A percentile compares a stretch with the other conserved stretches of the same genome.
Evolutionary conservation across 2,113 vertebrate species (phyloP).

Genomic region (Raja brachyura): DNA sequence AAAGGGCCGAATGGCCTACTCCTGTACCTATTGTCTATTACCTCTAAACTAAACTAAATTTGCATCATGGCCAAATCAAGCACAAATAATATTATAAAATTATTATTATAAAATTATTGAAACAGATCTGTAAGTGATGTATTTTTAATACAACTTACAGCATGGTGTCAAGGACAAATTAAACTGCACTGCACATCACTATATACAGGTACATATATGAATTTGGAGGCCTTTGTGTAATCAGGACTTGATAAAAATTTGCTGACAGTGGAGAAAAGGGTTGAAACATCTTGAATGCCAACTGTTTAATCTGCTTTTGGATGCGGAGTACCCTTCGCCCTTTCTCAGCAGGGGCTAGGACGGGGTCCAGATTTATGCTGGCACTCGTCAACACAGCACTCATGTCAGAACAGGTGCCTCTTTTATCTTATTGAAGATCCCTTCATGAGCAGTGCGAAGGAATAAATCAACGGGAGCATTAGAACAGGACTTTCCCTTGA

Average conservation of each 20-base stretch:
- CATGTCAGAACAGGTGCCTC: neutral
- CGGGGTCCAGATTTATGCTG: neutral
- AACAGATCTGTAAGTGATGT: neutral
- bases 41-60: no score
- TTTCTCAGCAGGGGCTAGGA: neutral
- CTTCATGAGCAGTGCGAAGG: neutral
- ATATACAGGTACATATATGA: neutral
- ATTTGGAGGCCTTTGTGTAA: neutral
- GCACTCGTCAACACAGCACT: neutral
- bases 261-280: neutral
- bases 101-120: neutral
- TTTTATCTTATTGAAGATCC: neutral
- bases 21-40: no score
- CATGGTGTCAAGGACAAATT: neutral
- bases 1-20: no score
- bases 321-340: neutral
- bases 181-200: neutral
- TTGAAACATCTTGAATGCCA: neutral
- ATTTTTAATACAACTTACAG: neutral
- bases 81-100: neutral
- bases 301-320: neutral
- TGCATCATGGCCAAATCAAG: neutral
- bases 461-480: neutral
- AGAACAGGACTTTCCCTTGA: neutral
- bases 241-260: neutral